These are phyloP conservation scores for Simalia tracyae DNA, from an alignment of 2,797 vertebrate species.

Conservation along the genomic window DNA sequence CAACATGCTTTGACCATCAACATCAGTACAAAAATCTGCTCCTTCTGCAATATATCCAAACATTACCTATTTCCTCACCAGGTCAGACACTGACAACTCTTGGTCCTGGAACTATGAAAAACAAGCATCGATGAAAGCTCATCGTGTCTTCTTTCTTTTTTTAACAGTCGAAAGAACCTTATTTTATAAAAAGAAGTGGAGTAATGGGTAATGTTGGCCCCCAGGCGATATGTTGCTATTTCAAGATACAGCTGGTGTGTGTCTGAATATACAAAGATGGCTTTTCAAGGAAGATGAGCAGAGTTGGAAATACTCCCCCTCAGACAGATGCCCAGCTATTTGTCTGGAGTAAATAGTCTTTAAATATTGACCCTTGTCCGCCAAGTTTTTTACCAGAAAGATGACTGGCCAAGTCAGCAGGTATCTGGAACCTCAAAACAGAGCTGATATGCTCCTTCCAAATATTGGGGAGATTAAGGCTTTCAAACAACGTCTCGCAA, in stretches of 20 bases:
- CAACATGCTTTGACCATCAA: neutral
- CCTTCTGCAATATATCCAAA: neutral
- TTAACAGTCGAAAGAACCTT: rapidly evolving
- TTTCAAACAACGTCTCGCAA: rapidly evolving
- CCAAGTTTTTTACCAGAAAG: neutral
- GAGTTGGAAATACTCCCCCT: constrained; percentile 47
- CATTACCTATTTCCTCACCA: neutral
- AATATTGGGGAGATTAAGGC: constrained; percentile 1
- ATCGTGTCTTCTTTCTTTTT: rapidly evolving
- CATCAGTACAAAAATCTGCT: neutral
- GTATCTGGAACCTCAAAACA: constrained; percentile 23
- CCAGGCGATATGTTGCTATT: constrained; percentile 34
- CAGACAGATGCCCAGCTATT: neutral
- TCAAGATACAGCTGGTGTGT: constrained; percentile 40
- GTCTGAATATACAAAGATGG: constrained; percentile 47
- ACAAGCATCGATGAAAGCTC: neutral
- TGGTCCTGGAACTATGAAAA: rapidly evolving
- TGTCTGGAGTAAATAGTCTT: constrained; percentile 25
- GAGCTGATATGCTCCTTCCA: neutral
- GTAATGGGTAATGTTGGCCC: constrained; percentile 49
- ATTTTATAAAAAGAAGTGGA: constrained; percentile 42
- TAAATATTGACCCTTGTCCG: neutral
- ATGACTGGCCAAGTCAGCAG: constrained; percentile 15
- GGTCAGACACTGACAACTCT: neutral
- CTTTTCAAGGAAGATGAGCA: constrained; percentile 50